These are phyloP conservation scores for Trematomus bernacchii DNA, from an alignment of 2,797 vertebrate genomes.

Conservation along the genomic window DNA sequence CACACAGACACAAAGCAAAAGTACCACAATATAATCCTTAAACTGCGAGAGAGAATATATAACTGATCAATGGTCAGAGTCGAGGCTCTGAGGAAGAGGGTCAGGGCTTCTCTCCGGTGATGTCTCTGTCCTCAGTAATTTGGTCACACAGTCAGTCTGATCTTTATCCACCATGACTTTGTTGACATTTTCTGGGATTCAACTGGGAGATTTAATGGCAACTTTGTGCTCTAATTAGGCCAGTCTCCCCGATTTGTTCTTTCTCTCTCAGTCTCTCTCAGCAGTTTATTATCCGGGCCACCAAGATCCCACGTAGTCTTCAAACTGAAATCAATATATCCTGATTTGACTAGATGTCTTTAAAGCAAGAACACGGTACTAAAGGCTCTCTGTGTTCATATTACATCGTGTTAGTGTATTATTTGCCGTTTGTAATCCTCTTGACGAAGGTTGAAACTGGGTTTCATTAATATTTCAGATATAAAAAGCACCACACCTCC, in stretches of 20 bases:
- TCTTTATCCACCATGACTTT: conserved; percentile 81
- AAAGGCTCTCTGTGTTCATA: conserved; percentile 16
- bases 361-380: not conserved
- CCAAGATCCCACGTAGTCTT: conserved; percentile 2
- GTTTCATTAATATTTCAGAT: conserved; percentile 59
- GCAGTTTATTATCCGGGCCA: conserved; percentile 32
- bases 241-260: conserved; percentile 66
- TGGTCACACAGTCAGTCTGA: conserved; percentile 66
- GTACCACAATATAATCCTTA: not conserved
- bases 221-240: conserved; percentile 78
- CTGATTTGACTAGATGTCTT: conserved; percentile 19
- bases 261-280: conserved; percentile 57
- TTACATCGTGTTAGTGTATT: conserved; percentile 17
- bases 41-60: conserved; percentile 19
- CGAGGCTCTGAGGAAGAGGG: conserved; percentile 14
- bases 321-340: conserved; percentile 34
- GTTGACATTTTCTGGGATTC: conserved; percentile 83
- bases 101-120: conserved; percentile 47
- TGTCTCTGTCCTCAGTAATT: conserved; percentile 75
- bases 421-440: conserved; percentile 34
- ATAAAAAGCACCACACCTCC: conserved; percentile 30
- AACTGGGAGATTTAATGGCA: conserved; percentile 64
- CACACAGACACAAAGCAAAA: not conserved
- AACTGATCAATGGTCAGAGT: conserved; percentile 6
- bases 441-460: conserved; percentile 27